Percentiles rank a stretch among this genome's conserved stretches.
Conservation (phyloP, 2,797 vertebrate genomes). For the Micropoecilia bifurca region DNA sequence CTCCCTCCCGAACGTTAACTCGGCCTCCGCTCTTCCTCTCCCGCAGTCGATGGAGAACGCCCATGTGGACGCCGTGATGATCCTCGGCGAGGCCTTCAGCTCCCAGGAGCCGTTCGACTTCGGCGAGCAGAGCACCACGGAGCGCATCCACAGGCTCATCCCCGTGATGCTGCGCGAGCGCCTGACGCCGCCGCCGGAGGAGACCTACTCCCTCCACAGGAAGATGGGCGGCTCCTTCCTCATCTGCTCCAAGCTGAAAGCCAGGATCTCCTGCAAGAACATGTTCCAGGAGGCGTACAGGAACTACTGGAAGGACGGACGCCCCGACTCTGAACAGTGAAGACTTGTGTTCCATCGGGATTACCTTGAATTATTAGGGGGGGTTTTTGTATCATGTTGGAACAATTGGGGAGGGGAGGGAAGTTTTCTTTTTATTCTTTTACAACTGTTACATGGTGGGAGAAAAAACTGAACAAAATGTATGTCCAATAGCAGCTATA, state of each 20-base stretch:
- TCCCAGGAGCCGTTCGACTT: conserved; percentile 89
- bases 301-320: conserved; percentile 83
- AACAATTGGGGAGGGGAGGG: background rate
- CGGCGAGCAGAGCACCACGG: conserved; percentile 90
- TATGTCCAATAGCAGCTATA: conserved; percentile 2
- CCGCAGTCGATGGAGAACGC: conserved; percentile 90
- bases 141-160: conserved; percentile 92
- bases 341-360: background rate
- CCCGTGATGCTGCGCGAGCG: conserved; percentile 94
- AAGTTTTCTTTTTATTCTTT: conserved; percentile 6
- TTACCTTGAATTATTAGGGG: background rate
- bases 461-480: background rate
- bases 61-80: conserved; percentile 94
- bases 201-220: conserved; percentile 96
- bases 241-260: conserved; percentile 95
- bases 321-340: background rate
- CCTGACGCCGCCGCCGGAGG: conserved; percentile 91
- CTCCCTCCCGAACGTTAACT: background rate
- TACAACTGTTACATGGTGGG: background rate
- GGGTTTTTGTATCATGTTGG: conserved; percentile 16
- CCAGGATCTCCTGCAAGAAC: conserved; percentile 86
- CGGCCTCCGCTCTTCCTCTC: conserved; percentile 7
- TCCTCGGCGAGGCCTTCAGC: conserved; percentile 94
- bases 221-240: conserved; percentile 99
- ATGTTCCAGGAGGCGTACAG: conserved; percentile 90